Evolutionary conservation across 2,888 invertebrate genomes (phyloP).

Genomic region (Rhamnusium bicolor): DNA sequence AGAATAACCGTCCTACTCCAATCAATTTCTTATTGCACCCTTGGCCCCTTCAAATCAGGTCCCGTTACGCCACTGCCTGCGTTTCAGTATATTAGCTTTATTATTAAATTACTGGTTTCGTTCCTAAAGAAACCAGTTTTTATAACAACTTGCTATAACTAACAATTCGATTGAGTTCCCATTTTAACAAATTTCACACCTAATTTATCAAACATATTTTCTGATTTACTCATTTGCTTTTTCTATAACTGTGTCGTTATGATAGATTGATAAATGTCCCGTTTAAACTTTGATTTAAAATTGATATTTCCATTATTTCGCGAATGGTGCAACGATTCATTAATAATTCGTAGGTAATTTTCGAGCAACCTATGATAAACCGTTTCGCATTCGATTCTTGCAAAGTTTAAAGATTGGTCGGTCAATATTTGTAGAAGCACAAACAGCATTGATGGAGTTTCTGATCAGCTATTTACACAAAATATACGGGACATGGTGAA

Average conservation of each 20-base stretch:
- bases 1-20: too few species aligned
- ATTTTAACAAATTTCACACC: background rate
- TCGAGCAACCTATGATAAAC: background rate
- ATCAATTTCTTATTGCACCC: too few species aligned
- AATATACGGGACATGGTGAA: conserved; percentile 14
- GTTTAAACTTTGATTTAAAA: conserved; percentile 4
- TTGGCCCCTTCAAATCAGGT: too few species aligned
- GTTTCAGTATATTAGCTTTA: too few species aligned
- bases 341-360: conserved; percentile 13
- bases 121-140: background rate
- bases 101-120: too few species aligned
- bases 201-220: conserved; percentile 15
- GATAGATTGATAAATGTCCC: conserved; percentile 6
- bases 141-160: background rate
- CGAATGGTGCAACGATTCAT: background rate
- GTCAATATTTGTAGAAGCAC: conserved; percentile 8
- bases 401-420: conserved; percentile 9
- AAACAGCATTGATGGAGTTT: conserved; percentile 26
- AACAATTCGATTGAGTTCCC: background rate
- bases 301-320: conserved; percentile 24
- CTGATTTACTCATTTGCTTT: background rate
- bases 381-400: background rate
- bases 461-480: conserved; percentile 19
- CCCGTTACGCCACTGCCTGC: too few species aligned
- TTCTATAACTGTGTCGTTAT: conserved; percentile 8